Conservation (phyloP, 2,888 invertebrate species). For the Drosophila melanosoma region DNA sequence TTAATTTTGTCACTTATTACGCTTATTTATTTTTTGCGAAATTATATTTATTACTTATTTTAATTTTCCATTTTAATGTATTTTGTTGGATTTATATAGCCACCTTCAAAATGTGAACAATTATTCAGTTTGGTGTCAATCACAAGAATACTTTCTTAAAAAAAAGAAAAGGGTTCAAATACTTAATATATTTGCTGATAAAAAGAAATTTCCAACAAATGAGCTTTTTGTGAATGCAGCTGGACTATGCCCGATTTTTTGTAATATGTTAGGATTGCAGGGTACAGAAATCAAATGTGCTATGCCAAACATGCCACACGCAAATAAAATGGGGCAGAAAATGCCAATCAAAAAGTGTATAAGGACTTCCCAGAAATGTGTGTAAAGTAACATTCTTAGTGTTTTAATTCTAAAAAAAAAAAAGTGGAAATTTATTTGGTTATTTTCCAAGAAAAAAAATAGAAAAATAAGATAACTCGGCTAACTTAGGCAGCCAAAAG, state of each 20-base stretch:
- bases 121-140: not conserved
- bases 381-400: conserved; percentile 10
- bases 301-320: conserved; percentile 18
- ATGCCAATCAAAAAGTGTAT: conserved; percentile 24
- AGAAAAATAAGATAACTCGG: not conserved
- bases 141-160: not conserved
- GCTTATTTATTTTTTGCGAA: not conserved
- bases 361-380: conserved; percentile 14
- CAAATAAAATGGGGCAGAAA: conserved; percentile 19
- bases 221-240: not conserved
- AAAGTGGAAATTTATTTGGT: not conserved
- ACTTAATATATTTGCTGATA: not conserved
- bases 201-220: not conserved
- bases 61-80: not conserved
- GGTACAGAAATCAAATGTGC: conserved; percentile 16
- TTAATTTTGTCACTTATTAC: not conserved
- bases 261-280: not conserved
- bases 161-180: not conserved
- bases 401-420: not conserved
- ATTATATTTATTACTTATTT: not conserved
- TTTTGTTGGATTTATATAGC: too few species aligned
- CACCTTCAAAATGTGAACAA: not conserved
- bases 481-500: not conserved
- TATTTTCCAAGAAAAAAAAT: not conserved
- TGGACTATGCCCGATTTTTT: too few species aligned